Base-by-base conservation (phyloP, 2,797 vertebrate species). In the Hybognathus amarus region DNA sequence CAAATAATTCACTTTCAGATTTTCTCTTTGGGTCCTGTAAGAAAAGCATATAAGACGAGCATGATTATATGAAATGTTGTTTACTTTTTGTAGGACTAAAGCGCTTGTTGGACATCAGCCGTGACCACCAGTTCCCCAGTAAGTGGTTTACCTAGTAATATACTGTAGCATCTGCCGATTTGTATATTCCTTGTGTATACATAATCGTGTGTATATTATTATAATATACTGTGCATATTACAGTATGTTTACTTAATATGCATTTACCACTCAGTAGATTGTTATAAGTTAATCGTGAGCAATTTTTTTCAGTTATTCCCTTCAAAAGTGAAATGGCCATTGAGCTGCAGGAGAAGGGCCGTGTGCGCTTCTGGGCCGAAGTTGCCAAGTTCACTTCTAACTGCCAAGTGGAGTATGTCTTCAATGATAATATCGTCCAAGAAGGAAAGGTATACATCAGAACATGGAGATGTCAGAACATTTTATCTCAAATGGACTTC, bases 341-440 rank as follows among this genome's bases (percentile, higher is more conserved):
- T 91, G 97, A 99, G 90, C 94, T 99, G 88, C 92, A 98, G 78
- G 98, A 99, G 90, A 99, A 99, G 90, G 98, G 98, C 81, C 94
- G 97, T 66, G 97, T 99, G 85, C 95, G 97, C 81, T 97, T 99
- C 93, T 99, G 98, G 98, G 92, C 98, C 88, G 96, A 99, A 91
- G 93, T 97, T 90, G 97, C 96, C 89, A 98, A 97, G 86, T 93
- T 95, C 33, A 97, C 96, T 22, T 89, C 94, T 59, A 96, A 92
- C 83, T 96, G 96, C 87, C 94, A 97, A 90, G 97, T 96, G 92
- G 96, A 96, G 69, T 97, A 96, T 52, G 94, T 97, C 80, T 98
- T 99, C 90, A 99, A 99, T 0, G 94, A 99, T 66, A 95, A 92
- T 89, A 96, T 97, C 82, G 80, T 99, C 82, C 91, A 94, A 82